These are phyloP conservation scores for Andrena minutula DNA, from an alignment of 2,888 invertebrate genomes.

Conservation along the genomic window DNA sequence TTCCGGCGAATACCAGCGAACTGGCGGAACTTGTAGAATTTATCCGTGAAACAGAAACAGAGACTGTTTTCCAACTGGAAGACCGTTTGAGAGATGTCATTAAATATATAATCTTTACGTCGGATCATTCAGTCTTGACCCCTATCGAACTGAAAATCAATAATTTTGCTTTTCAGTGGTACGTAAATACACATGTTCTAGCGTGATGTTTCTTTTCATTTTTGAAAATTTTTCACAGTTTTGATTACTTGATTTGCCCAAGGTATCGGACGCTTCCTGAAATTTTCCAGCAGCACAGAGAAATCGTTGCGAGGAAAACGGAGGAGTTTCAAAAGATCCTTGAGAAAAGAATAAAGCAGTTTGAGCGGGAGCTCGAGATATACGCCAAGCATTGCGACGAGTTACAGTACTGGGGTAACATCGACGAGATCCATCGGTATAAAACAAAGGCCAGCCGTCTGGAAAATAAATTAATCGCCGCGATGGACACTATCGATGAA, in stretches of 20 bases:
- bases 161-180: constrained; percentile 94
- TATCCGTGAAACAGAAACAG: constrained; percentile 90
- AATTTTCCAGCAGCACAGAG: constrained; percentile 93
- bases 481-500: constrained; percentile 92
- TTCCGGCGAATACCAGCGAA: constrained; percentile 94
- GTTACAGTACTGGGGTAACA: constrained; percentile 94
- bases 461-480: constrained; percentile 89
- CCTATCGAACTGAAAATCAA: constrained; percentile 95
- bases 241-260: not conserved
- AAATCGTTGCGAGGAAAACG: constrained; percentile 92
- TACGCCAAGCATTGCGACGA: constrained; percentile 94
- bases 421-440: constrained; percentile 93
- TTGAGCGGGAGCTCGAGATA: constrained; percentile 92
- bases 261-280: constrained; percentile 91
- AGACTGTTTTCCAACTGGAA: constrained; percentile 91
- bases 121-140: constrained; percentile 92
- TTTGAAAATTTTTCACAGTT: too few relatives aligned
- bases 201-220: too few relatives aligned
- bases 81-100: constrained; percentile 89
- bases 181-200: constrained; percentile 14
- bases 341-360: constrained; percentile 92
- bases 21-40: constrained; percentile 93
- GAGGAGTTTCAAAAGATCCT: constrained; percentile 94
- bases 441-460: constrained; percentile 92
- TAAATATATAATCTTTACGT: constrained; percentile 92